Evolutionary conservation across 2,888 invertebrate species (phyloP), one percentile per base, ranked within the genome.

Genomic region (Flexamia atlantica): DNA sequence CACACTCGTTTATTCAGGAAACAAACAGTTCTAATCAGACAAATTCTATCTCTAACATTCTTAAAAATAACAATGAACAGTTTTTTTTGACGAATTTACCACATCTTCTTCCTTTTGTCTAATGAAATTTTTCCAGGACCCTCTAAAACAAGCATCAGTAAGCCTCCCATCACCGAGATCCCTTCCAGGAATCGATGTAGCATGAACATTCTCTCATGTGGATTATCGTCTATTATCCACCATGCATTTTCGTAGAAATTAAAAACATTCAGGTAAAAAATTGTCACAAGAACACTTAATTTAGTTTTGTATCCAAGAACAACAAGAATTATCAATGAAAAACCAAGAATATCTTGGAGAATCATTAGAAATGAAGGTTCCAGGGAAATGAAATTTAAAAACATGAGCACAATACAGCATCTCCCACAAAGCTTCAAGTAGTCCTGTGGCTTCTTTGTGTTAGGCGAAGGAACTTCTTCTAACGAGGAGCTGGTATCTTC

Each of bases 301-400:
- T 64, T 64, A 10, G 64, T 64, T 64, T 64, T 64, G 28, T 64
- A 64, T 64, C 64, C 64, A 14, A 64, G 25, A 28, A 64, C 12
- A 10, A 64, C 64, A 4, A 64, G 4, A 64, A 64, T 64, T 30
- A 64, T 30, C 28, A 64, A 28, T 5, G 5, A 28, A 64, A 9
- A 28, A 1, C 64, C 64, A 64, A 64, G 14, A 17, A 25, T 20
- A 28, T 64, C 64, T 64, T 64, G 25, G 28, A 64, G 14, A 64
- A 64, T 30, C 28, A 64, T 10, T 25, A 64, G 17, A 7, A 28
- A 64, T 1, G 64, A 64, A 28, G 64, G 2, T 14, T 64, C 9
- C 0, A 64, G 14, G 3, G 64, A 28, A 28, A 64, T 64, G 7
- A 64, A 64, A 17, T 64, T 64, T 17, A 64, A 14, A 20, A 64